A percentile compares a stretch with the other conserved stretches of the same genome.
These are phyloP conservation scores for Siniperca undulata DNA, from an alignment of 2,797 vertebrate species.

Conservation along the genomic window DNA sequence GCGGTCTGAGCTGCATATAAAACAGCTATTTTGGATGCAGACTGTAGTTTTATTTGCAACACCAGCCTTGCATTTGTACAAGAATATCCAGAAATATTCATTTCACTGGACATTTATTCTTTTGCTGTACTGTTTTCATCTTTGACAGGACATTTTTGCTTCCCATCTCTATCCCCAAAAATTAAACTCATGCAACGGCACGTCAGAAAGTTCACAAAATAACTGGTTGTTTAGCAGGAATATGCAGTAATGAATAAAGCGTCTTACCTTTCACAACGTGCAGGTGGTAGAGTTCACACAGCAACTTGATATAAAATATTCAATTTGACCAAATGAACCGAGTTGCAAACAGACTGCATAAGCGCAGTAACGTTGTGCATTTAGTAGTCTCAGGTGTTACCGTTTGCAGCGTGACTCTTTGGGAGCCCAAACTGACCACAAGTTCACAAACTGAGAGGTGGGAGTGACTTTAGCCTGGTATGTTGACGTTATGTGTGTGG, in stretches of 20 bases:
- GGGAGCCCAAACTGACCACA: conserved; percentile 5
- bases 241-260: background rate
- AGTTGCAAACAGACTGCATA: background rate
- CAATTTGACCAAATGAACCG: background rate
- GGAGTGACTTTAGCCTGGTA: conserved; percentile 25
- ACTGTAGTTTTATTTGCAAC: conserved; percentile 6
- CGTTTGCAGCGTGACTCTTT: conserved; percentile 1
- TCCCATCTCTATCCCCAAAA: background rate
- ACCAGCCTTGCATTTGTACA: background rate
- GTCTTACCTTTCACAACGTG: conserved; percentile 32
- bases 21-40: conserved; percentile 18
- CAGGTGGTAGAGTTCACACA: conserved; percentile 1
- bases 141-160: background rate
- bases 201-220: conserved; percentile 2
- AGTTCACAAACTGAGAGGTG: conserved; percentile 26
- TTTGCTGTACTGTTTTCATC: background rate
- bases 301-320: background rate
- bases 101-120: background rate
- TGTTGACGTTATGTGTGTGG: background rate
- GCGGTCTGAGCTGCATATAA: background rate
- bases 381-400: background rate
- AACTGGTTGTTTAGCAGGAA: conserved; percentile 1
- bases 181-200: background rate
- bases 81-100: background rate
- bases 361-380: background rate